These are phyloP conservation scores for Xyrichtys novacula DNA, from an alignment of 2,797 vertebrate genomes.

Conservation along the genomic window DNA sequence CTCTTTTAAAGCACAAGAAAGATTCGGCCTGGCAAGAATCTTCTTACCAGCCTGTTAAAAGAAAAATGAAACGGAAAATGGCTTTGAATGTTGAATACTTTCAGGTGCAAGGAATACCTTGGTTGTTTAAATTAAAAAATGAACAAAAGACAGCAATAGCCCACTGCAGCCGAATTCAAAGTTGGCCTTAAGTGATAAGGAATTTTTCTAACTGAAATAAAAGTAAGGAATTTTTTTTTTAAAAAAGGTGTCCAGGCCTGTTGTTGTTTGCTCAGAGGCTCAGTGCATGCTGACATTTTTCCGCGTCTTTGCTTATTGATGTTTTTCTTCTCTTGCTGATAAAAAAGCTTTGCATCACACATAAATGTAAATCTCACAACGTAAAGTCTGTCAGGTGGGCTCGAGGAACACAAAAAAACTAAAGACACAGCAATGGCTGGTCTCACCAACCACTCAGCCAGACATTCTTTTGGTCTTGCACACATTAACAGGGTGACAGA, in stretches of 20 bases:
- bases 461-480: constrained; percentile 50
- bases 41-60: constrained; percentile 28
- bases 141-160: constrained; percentile 19
- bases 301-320: background rate
- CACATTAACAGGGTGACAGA: constrained; percentile 14
- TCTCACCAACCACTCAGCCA: constrained; percentile 8
- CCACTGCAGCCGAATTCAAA: constrained; percentile 25
- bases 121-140: constrained; percentile 1
- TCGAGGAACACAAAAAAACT: constrained; percentile 8
- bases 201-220: too few relatives aligned
- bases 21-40: constrained; percentile 6
- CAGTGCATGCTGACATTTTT: constrained; percentile 25
- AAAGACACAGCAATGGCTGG: background rate
- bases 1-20: background rate
- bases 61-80: constrained; percentile 44
- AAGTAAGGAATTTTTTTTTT: background rate
- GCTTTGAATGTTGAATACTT: constrained; percentile 44
- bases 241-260: constrained; percentile 22
- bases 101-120: constrained; percentile 53
- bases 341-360: background rate
- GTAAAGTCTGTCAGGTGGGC: background rate
- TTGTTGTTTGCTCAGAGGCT: constrained; percentile 37
- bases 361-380: background rate
- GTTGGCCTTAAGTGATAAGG: background rate
- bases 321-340: constrained; percentile 12